Base-by-base conservation (phyloP, 2,113 vertebrate species). In the Cinclus cinclus region DNA sequence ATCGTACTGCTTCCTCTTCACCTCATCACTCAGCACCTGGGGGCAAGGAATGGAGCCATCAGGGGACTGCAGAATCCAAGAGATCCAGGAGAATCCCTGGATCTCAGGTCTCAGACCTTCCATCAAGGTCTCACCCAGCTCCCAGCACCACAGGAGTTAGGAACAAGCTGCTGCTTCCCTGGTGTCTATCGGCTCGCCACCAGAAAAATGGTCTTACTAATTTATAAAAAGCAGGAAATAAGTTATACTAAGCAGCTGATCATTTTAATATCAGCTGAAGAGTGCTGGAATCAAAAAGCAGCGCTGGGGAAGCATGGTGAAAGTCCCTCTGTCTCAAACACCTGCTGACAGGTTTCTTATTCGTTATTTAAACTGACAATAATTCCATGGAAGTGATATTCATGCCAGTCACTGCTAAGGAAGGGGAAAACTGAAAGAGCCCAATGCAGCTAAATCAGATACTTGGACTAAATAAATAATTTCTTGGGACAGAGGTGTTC, bases 1-100 rank as follows among this genome's bases (percentile, higher is more conserved):
- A 18, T 99, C 99, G 3, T 99, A 99, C 82, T 99, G 99, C 68
- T 99, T 99, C 94, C 99, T 98, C 97, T 99, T 99, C 46, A 97
- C 96, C 90, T 99, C 99, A 7, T 99, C 99, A 24, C 99, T 98
- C 64, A 99, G 95, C 7, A 99, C 98, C 99, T 99, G 39, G 1
- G 6, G 27, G 5, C 6, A 33, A 31, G 55, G 18, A 20, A 41
- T 0, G 11, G 12, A 3, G 41, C 7, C 7, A 1, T 68, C 44
- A 93, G 55, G 60, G 16, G 3, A 5, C 0, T 3, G 28, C 0
- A 6, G 19, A 37, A 37, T 37, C 35, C 35, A 37, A 37, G 35
- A 37, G 12, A 31, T 3, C 55, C 56, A 7, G 33, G n/a, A 50
- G 21, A 41, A 15, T 0, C 56, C 69, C 46, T 33, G 63, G 17